Evolutionary conservation across 2,888 invertebrate genomes (phyloP).

Genomic region (Hirtodrosophila cameraria): DNA sequence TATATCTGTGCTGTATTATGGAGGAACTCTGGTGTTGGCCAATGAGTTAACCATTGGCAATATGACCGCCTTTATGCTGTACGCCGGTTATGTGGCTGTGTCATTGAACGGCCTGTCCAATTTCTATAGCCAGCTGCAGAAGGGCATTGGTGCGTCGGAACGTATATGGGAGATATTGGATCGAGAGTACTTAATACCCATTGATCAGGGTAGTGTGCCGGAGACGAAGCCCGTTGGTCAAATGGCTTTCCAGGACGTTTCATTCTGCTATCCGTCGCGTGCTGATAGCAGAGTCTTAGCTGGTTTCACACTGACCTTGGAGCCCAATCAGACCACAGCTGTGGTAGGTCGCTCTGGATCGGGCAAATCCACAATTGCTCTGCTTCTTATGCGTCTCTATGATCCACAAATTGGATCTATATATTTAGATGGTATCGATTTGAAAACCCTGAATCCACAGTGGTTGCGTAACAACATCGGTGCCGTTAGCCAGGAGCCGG

Average conservation of each 20-base stretch:
- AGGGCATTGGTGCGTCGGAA: conserved; percentile 95
- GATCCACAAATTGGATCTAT: conserved; percentile 91
- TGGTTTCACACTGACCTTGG: conserved; percentile 88
- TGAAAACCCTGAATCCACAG: conserved; percentile 90
- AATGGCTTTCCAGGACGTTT: conserved; percentile 90
- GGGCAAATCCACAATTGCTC: conserved; percentile 96
- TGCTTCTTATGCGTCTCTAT: conserved; percentile 92
- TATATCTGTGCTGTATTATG: conserved; percentile 95
- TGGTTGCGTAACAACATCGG: conserved; percentile 95
- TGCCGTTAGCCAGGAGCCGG: conserved; percentile 94
- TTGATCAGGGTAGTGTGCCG: conserved; percentile 84
- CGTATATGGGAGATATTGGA: conserved; percentile 96
- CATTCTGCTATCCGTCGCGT: conserved; percentile 90
- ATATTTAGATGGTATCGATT: conserved; percentile 90
- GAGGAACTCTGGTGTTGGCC: conserved; percentile 93
- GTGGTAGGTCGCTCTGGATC: conserved; percentile 95
- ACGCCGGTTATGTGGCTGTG: conserved; percentile 96
- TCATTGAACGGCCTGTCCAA: conserved; percentile 95
- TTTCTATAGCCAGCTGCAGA: conserved; percentile 97
- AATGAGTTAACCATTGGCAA: conserved; percentile 92
- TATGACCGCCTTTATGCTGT: conserved; percentile 96
- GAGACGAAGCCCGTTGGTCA: conserved; percentile 85
- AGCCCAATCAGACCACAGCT: conserved; percentile 90
- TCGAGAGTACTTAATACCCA: conserved; percentile 90
- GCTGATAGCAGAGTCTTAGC: conserved; percentile 86